Percentiles rank a stretch among this genome's conserved stretches.
These are phyloP conservation scores for Trypoxylus dichotomus DNA, from an alignment of 1,140 invertebrate species.

Conservation along the genomic window DNA sequence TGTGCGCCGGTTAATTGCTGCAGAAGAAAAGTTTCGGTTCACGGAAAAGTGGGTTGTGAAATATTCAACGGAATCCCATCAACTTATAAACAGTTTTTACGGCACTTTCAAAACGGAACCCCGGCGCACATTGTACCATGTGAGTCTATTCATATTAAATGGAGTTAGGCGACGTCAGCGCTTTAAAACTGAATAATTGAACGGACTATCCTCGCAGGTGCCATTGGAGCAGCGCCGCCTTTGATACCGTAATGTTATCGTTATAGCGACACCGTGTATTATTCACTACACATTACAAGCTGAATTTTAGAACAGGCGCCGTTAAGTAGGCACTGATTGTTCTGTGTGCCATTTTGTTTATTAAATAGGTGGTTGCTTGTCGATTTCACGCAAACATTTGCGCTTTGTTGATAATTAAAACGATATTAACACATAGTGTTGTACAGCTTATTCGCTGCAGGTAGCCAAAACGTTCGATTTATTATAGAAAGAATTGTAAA, in stretches of 20 bases:
- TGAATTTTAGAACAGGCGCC: slow-evolving; percentile 39
- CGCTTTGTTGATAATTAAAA: slow-evolving; percentile 22
- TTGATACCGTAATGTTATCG: slow-evolving; percentile 34
- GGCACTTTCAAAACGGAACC: slow-evolving; percentile 40
- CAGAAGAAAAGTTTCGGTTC: slow-evolving; percentile 14
- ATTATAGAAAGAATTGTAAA: too few relatives aligned
- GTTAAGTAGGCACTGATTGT: slow-evolving; percentile 35
- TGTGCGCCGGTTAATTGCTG: slow-evolving; percentile 16
- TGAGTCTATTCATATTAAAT: slow-evolving; percentile 52
- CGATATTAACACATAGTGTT: not conserved
- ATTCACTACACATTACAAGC: slow-evolving; percentile 45
- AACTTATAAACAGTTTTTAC: slow-evolving; percentile 43
- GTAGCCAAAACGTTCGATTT: too few relatives aligned
- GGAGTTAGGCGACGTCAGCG: slow-evolving; percentile 47
- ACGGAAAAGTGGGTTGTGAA: slow-evolving; percentile 32
- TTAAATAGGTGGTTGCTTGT: not conserved
- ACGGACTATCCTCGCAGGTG: slow-evolving; percentile 49
- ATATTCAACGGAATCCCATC: slow-evolving; percentile 39
- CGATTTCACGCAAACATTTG: not conserved
- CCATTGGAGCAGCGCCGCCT: slow-evolving; percentile 39
- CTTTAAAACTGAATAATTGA: slow-evolving; percentile 50
- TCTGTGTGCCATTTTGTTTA: slow-evolving; percentile 20
- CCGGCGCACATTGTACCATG: slow-evolving; percentile 41
- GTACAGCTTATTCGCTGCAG: not conserved
- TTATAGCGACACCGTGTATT: slow-evolving; percentile 36